These are phyloP conservation scores for Heliconius hewitsoni DNA, from an alignment of 1,140 invertebrate species.

Conservation along the genomic window DNA sequence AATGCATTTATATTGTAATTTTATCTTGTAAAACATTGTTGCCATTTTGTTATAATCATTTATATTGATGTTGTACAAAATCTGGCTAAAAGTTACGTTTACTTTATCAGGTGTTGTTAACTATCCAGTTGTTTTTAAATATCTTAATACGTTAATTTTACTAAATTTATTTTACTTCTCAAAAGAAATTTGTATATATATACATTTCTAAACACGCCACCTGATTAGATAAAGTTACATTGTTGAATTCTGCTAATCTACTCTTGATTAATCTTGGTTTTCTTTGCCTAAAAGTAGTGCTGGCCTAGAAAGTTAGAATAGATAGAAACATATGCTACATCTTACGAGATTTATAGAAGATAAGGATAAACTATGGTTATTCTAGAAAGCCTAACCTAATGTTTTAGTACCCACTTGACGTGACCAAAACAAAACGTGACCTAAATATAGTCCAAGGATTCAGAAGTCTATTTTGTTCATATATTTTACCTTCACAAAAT, in stretches of 20 bases:
- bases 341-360: neutral
- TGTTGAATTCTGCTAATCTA: neutral
- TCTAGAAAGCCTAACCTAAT: neutral
- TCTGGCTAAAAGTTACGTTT: neutral
- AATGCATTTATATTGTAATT: slow-evolving; percentile 14
- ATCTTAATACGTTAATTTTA: too few relatives aligned
- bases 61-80: neutral
- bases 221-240: too few relatives aligned
- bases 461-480: neutral
- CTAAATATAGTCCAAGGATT: neutral
- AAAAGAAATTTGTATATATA: too few relatives aligned
- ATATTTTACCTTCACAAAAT: neutral
- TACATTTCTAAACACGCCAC: too few relatives aligned
- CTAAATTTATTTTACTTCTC: too few relatives aligned
- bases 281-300: neutral
- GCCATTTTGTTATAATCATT: neutral
- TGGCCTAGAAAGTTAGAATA: neutral
- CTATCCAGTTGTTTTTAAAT: too few relatives aligned
- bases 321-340: neutral
- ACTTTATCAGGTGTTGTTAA: too few relatives aligned
- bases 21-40: neutral
- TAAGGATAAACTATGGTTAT: neutral
- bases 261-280: neutral
- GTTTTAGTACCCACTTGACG: neutral
- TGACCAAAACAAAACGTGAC: slow-evolving; percentile 2